A percentile compares a stretch with the other conserved stretches of the same genome.
These are phyloP conservation scores for Muricea muricata DNA, from an alignment of 92 coral and sea anemone species.

Conservation along the genomic window DNA sequence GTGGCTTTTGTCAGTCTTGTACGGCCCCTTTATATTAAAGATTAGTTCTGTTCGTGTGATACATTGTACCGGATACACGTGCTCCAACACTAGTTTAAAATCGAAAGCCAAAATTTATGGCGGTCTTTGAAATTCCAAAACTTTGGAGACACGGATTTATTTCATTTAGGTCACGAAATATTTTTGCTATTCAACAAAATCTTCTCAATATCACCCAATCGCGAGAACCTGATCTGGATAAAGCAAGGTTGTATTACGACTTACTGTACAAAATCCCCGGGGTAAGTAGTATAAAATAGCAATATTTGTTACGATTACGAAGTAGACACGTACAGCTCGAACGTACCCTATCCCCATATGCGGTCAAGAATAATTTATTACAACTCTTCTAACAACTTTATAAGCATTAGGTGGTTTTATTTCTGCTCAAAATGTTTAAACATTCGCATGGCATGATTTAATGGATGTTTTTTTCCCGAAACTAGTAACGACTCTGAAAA, in stretches of 20 bases:
- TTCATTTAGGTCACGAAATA: constrained; percentile 86
- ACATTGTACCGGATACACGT: no score
- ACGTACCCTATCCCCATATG: no score
- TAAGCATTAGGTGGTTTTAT: no score
- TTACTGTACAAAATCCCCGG: constrained; percentile 91
- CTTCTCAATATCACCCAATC: constrained; percentile 96
- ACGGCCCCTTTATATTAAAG: neutral
- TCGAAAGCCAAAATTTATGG: no score
- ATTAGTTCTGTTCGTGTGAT: no score
- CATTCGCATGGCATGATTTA: no score
- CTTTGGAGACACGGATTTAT: neutral
- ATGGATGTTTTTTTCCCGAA: no score
- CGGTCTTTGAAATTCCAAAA: neutral
- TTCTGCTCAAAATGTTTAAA: no score
- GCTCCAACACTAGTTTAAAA: no score
- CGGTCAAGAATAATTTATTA: no score
- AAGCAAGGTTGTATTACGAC: constrained; percentile 92
- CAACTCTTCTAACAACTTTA: no score
- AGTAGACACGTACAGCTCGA: no score
- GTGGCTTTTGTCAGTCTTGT: constrained; percentile 34
- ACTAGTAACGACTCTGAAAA: neutral
- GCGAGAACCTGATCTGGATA: constrained; percentile 93
- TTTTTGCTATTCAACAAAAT: constrained; percentile 96
- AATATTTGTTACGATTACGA: neutral
- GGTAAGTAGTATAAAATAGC: constrained; percentile 64